phyloP scores from a whole-genome alignment of 2,888 invertebrate genomes.

The Emmelina monodactyla region DNA sequence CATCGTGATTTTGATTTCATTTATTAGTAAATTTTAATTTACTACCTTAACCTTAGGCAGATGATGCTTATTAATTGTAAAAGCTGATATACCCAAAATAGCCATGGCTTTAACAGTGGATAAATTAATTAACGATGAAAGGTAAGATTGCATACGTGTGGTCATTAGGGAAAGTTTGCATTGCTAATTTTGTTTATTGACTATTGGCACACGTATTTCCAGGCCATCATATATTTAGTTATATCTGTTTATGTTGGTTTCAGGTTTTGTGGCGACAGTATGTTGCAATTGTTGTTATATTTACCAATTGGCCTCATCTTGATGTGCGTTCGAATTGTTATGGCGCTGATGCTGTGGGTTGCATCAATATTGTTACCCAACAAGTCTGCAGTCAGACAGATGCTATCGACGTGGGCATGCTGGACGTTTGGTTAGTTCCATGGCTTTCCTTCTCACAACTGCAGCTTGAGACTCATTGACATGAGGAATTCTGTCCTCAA shows the following conservation, averaged over 20 bases:
- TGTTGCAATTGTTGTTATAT: slow-evolving; percentile 59
- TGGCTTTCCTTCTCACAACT: no score
- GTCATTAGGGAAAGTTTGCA: slow-evolving; percentile 40
- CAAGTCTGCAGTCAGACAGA: slow-evolving; percentile 57
- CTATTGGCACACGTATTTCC: background rate
- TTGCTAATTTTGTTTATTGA: slow-evolving; percentile 2
- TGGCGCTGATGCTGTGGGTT: slow-evolving; percentile 62
- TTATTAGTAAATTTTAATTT: slow-evolving; percentile 28
- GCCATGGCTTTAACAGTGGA: slow-evolving; percentile 51
- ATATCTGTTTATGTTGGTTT: slow-evolving; percentile 17
- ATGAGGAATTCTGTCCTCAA: no score
- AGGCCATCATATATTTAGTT: slow-evolving; percentile 2
- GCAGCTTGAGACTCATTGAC: no score
- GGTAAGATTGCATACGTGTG: slow-evolving; percentile 30
- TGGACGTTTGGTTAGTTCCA: slow-evolving; percentile 66
- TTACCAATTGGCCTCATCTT: slow-evolving; percentile 65
- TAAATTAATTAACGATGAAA: slow-evolving; percentile 51
- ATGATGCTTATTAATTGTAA: slow-evolving; percentile 7
- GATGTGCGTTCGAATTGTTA: slow-evolving; percentile 48
- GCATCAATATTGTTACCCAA: slow-evolving; percentile 66
- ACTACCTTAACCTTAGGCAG: slow-evolving; percentile 2
- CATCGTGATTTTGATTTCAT: slow-evolving; percentile 26
- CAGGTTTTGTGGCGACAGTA: slow-evolving; percentile 64
- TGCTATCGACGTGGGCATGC: slow-evolving; percentile 65
- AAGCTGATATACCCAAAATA: slow-evolving; percentile 13